Percentiles rank a stretch among this genome's conserved stretches.
phyloP scores from a whole-genome alignment of 2,888 invertebrate genomes.

The Sminthurinus aureus region DNA sequence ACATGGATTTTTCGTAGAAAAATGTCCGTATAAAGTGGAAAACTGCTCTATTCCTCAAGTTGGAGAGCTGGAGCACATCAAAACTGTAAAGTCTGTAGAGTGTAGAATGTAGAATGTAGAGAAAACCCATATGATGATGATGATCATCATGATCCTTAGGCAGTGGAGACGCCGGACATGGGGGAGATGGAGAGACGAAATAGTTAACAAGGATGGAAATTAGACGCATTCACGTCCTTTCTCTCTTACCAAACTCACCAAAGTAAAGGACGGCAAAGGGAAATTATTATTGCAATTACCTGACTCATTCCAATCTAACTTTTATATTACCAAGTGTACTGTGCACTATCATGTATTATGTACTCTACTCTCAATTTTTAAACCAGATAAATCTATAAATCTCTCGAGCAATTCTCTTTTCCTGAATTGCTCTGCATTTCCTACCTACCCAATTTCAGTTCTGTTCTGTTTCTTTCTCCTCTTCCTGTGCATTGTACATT shows the following conservation, averaged over 20 bases:
- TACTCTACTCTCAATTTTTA: too few relatives aligned
- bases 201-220: constrained; percentile 14
- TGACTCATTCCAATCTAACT: background rate
- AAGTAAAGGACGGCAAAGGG: background rate
- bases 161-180: too few relatives aligned
- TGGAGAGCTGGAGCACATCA: background rate
- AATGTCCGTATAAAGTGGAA: background rate
- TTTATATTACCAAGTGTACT: background rate
- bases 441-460: too few relatives aligned
- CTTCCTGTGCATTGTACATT: too few relatives aligned
- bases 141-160: too few relatives aligned
- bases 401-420: too few relatives aligned
- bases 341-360: background rate
- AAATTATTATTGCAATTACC: background rate
- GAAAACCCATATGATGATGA: background rate
- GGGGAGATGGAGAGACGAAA: background rate
- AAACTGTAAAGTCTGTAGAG: background rate
- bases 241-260: too few relatives aligned
- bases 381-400: too few relatives aligned
- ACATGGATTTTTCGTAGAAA: constrained; percentile 2
- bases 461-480: too few relatives aligned
- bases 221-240: constrained; percentile 24
- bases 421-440: too few relatives aligned
- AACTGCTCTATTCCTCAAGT: too few relatives aligned
- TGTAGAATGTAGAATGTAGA: background rate